A percentile compares a stretch with the other conserved stretches of the same genome.
Conservation (phyloP, 2,113 vertebrate species). For the Porphyrio hochstetteri region DNA sequence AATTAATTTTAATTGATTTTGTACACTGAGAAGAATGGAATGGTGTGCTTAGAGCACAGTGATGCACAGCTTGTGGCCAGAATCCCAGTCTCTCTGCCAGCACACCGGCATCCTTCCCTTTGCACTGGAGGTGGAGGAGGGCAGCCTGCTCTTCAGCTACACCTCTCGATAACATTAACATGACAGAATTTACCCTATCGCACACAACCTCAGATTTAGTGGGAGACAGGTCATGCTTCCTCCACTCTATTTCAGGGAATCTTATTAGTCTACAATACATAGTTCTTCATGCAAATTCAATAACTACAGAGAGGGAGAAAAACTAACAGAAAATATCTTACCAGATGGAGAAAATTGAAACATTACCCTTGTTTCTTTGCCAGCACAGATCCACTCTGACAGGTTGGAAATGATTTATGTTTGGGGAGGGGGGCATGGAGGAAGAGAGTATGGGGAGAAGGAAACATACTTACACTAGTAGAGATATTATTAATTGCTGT, state of each 20-base stretch:
- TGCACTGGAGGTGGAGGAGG: not conserved
- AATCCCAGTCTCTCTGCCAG: not conserved
- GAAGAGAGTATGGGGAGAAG: conserved; percentile 2
- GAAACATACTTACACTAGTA: conserved; percentile 70
- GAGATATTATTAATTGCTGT: conserved; percentile 76
- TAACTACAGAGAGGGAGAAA: conserved; percentile 67
- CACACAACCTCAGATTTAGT: conserved; percentile 43
- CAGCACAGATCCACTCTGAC: conserved; percentile 82
- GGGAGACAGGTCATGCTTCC: conserved; percentile 50
- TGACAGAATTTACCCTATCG: not conserved
- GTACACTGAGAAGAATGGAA: not conserved
- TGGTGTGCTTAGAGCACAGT: not conserved
- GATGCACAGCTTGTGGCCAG: not conserved
- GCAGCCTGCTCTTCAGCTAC: not conserved
- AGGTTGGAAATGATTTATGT: conserved; percentile 81
- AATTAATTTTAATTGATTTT: not conserved
- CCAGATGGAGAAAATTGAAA: conserved; percentile 84
- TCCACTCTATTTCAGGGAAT: conserved; percentile 25
- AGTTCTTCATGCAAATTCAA: conserved; percentile 75
- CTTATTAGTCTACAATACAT: conserved; percentile 64
- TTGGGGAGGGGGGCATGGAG: not conserved
- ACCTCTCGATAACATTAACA: not conserved
- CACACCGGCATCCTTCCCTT: not conserved
- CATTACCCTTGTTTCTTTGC: conserved; percentile 81
- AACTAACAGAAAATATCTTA: conserved; percentile 79